phyloP scores from a whole-genome alignment of 1,140 invertebrate genomes.

The Stegodyphus dumicola region DNA sequence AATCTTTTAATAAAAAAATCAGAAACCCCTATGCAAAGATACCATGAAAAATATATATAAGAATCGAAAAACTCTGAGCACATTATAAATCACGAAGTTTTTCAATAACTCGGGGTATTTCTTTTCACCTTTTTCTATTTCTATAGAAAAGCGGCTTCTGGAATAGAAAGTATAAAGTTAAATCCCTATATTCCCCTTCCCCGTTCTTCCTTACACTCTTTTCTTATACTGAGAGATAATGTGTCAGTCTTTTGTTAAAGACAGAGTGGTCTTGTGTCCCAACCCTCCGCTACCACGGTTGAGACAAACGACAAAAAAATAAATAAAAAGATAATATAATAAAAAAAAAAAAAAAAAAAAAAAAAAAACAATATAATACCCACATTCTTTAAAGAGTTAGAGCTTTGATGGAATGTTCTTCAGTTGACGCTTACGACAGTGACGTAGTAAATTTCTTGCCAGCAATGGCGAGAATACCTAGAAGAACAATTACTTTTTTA shows the following conservation, averaged over 20 bases:
- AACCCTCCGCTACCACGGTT: not conserved
- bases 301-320: not conserved
- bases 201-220: not conserved
- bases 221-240: slow-evolving; percentile 38
- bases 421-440: not conserved
- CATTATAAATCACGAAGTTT: slow-evolving; percentile 56
- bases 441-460: slow-evolving; percentile 7
- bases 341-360: not conserved
- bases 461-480: not conserved
- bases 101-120: slow-evolving; percentile 45
- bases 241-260: slow-evolving; percentile 56
- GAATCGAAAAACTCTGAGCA: not conserved
- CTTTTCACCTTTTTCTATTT: slow-evolving; percentile 2
- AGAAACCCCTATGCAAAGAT: too few relatives aligned
- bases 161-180: slow-evolving; percentile 7
- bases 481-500: too few relatives aligned
- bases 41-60: too few relatives aligned
- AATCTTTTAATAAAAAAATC: too few relatives aligned
- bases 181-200: too few relatives aligned
- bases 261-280: slow-evolving; percentile 31
- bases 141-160: not conserved
- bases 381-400: slow-evolving; percentile 42
- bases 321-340: too few relatives aligned
- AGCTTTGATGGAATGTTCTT: slow-evolving; percentile 29
- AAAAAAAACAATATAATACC: too few relatives aligned